Base-by-base conservation (phyloP, 1,140 invertebrate genomes). In the Thaumetopoea pityocampa region DNA sequence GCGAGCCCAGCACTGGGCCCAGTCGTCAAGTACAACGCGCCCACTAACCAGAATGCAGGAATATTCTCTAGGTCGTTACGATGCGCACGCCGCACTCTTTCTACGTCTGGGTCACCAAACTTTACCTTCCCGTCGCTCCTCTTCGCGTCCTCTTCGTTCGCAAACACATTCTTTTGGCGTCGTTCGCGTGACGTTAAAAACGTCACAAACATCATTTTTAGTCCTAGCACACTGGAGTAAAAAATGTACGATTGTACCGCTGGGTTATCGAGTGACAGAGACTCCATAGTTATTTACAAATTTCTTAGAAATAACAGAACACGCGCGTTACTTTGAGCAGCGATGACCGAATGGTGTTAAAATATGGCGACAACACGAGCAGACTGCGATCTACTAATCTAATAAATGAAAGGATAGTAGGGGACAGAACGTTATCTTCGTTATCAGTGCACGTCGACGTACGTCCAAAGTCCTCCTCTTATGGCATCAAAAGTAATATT, bases 11-110 rank as follows among this genome's bases (percentile, higher is more conserved):
- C 55, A 11, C 67, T 56, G 0, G 92, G 92, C 15, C 82, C 82
- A 0, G 90, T 92, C 0, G 88, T 68, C 8, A 91, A 64, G 58
- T 92, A 93, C 8, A 92, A 53, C 1, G 88, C 86, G 4, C 85
- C 89, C 8, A 90, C 67, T 2, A 91, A 60, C 54, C 91, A 86
- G 58, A 92, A 94, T 1, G 89, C 77, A 0, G 90, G 84, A 36
- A 93, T 92, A 61, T 93, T 94, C 76, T 94, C 92, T 53, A 93
- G 60, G 59, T 94, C 92, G 63, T 94, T 94, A 29, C 90, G 67
- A 67, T 93, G 92, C 24, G 91, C 91, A 44, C 92, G 70, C 9
- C 85, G 60, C 7, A 85, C 61, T 23, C 88, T 72, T 61, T 89
- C 88, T 11, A 89, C 76, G 22, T 83, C 81, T 0, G 70, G 71